These are phyloP conservation scores for Tarsius wallacei DNA, from an alignment of 2,797 vertebrate genomes.

Conservation along the genomic window DNA sequence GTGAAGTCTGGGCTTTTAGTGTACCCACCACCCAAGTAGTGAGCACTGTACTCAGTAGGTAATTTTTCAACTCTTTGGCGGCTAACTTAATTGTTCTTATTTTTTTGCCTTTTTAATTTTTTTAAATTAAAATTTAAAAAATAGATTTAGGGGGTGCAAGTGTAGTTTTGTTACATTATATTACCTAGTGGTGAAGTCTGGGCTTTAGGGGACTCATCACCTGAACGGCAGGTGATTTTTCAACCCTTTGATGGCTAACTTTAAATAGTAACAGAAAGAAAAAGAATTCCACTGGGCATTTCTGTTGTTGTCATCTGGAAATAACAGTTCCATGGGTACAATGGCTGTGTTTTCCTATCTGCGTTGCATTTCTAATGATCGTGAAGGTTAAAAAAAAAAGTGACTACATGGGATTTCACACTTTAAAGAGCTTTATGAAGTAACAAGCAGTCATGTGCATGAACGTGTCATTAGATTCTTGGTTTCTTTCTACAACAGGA, in stretches of 20 bases:
- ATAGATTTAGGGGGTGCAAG: too few species aligned
- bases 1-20: too few species aligned
- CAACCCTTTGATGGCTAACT: not conserved
- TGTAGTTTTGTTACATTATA: too few species aligned
- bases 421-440: not conserved
- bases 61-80: too few species aligned
- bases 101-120: too few species aligned
- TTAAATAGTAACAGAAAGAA: not conserved
- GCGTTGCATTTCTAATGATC: not conserved
- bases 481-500: not conserved
- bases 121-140: too few species aligned
- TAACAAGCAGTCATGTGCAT: not conserved
- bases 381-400: not conserved
- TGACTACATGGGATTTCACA: not conserved
- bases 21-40: too few species aligned
- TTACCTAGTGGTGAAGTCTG: too few species aligned
- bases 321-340: not conserved
- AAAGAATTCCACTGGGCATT: not conserved
- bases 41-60: too few species aligned
- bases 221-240: too few species aligned
- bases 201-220: too few species aligned
- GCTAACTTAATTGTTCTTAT: too few species aligned
- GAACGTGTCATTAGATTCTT: not conserved
- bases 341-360: not conserved
- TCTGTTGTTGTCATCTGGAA: not conserved